Conservation (phyloP, 2,797 vertebrate species). For the Anguilla megastoma region DNA sequence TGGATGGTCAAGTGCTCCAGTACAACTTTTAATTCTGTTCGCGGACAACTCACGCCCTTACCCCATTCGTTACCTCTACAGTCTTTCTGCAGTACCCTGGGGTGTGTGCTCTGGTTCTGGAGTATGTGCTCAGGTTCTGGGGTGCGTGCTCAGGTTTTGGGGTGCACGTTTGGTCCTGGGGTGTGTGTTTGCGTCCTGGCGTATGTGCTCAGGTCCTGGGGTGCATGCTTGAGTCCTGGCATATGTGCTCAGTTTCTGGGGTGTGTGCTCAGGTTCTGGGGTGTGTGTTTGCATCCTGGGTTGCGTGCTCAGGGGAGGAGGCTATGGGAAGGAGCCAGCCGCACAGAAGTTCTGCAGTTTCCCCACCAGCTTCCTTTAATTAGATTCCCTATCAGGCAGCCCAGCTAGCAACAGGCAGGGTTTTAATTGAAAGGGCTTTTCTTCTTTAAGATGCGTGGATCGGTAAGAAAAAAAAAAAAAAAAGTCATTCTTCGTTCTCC, state of each 20-base stretch:
- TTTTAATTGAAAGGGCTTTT: not conserved
- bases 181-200: not conserved
- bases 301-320: not conserved
- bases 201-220: too few species aligned
- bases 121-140: too few species aligned
- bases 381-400: not conserved
- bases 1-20: too few species aligned
- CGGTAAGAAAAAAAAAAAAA: not conserved
- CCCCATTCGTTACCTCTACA: too few species aligned
- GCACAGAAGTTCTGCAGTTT: not conserved
- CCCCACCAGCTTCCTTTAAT: not conserved
- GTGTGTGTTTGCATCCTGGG: not conserved
- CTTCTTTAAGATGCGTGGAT: not conserved
- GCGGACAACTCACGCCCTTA: too few species aligned
- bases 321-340: not conserved
- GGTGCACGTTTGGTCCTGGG: not conserved
- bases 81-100: too few species aligned
- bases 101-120: too few species aligned
- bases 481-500: not conserved
- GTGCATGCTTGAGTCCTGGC: too few species aligned
- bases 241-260: too few species aligned
- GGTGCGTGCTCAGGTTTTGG: too few species aligned
- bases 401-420: not conserved
- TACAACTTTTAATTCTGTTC: too few species aligned
- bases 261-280: not conserved